Conservation (phyloP, 2,113 vertebrate species). For the Cromileptes altivelis region DNA sequence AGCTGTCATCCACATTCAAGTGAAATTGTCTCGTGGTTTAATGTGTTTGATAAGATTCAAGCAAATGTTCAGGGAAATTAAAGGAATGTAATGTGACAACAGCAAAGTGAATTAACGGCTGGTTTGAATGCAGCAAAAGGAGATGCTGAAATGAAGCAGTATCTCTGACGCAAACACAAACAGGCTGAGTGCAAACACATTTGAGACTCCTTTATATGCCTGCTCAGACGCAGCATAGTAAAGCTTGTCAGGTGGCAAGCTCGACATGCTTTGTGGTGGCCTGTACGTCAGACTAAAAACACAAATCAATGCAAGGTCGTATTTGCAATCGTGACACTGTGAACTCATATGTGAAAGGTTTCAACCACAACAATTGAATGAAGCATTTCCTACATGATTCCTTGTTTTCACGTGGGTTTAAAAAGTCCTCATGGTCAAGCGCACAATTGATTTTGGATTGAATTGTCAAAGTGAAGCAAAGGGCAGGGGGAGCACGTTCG, state of each 20-base stretch:
- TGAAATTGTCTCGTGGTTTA: background rate
- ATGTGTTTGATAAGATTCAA: constrained; percentile 11
- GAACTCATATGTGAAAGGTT: constrained; percentile 67
- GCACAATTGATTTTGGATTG: constrained; percentile 71
- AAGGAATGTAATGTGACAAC: background rate
- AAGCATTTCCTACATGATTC: constrained; percentile 36
- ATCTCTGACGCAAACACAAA: background rate
- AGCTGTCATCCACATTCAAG: constrained; percentile 25
- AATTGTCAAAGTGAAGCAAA: constrained; percentile 70
- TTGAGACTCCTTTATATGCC: background rate
- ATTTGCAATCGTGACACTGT: constrained; percentile 57
- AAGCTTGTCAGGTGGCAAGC: constrained; percentile 13
- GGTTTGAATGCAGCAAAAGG: constrained; percentile 11
- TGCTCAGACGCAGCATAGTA: background rate
- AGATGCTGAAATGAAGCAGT: background rate
- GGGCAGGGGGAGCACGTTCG: constrained; percentile 47
- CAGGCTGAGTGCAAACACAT: background rate
- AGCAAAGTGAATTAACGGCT: constrained; percentile 23
- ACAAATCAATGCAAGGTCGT: constrained; percentile 71
- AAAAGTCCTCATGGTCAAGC: constrained; percentile 50
- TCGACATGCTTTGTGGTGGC: constrained; percentile 1
- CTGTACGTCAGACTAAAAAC: constrained; percentile 43
- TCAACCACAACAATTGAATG: constrained; percentile 69
- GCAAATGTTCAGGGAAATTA: background rate
- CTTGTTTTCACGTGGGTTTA: constrained; percentile 73